Evolutionary conservation across 2,888 invertebrate species (phyloP).

Genomic region (Apodemia zela): DNA sequence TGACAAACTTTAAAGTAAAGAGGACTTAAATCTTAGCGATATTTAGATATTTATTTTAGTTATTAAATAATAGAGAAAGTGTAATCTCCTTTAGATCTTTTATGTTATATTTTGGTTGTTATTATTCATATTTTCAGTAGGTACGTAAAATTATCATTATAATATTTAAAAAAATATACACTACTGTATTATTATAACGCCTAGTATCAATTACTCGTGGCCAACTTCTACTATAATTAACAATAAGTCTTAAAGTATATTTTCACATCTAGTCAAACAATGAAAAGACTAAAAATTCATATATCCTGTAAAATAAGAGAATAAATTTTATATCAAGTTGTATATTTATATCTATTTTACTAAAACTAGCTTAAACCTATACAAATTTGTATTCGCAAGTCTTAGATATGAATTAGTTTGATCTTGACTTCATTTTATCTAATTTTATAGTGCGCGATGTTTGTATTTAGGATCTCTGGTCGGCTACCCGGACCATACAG

Average conservation of each 20-base stretch:
- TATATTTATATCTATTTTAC: constrained; percentile 23
- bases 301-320: constrained; percentile 10
- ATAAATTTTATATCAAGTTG: constrained; percentile 7
- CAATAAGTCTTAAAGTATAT: constrained; percentile 14
- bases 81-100: background rate
- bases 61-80: background rate
- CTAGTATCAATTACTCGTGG: constrained; percentile 6
- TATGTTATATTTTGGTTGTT: background rate
- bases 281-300: constrained; percentile 13
- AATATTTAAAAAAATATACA: background rate
- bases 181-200: background rate
- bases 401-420: constrained; percentile 22
- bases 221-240: constrained; percentile 4
- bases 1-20: no score
- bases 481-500: no score
- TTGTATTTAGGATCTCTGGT: background rate
- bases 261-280: constrained; percentile 18
- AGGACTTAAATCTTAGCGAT: no score
- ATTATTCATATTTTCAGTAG: background rate
- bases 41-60: background rate
- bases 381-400: constrained; percentile 15
- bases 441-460: background rate
- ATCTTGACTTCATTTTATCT: background rate
- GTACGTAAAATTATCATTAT: background rate
- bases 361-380: constrained; percentile 17